Evolutionary conservation across 2,888 invertebrate species (phyloP).

Genomic region (Acanthopleura granulata): DNA sequence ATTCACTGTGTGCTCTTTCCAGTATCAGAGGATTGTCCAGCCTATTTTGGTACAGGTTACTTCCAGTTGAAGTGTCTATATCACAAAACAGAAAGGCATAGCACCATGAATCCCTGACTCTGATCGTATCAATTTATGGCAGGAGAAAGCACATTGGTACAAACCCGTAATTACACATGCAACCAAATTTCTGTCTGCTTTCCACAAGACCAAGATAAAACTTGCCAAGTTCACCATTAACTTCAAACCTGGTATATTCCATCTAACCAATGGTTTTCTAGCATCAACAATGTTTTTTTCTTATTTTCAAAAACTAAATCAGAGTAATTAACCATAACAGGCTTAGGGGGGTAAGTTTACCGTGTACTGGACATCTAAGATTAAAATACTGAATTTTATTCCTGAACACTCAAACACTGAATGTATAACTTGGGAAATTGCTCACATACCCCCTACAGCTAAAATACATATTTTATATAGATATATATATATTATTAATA

Average conservation of each 20-base stretch:
- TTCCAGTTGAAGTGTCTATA: background rate
- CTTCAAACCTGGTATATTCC: too few species aligned
- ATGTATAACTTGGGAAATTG: constrained; percentile 4
- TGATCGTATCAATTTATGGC: constrained; percentile 10
- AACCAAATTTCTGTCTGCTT: background rate
- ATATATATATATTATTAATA: constrained; percentile 10
- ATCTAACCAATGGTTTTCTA: too few species aligned
- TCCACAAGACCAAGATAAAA: too few species aligned
- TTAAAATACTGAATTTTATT: constrained; percentile 16
- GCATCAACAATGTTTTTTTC: too few species aligned
- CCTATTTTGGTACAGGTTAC: too few species aligned
- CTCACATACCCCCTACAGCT: background rate
- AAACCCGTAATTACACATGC: constrained; percentile 17
- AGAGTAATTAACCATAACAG: too few species aligned
- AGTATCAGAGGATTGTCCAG: too few species aligned
- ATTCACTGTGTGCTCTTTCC: too few species aligned
- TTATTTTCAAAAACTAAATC: too few species aligned
- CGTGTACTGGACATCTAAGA: too few species aligned
- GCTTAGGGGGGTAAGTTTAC: too few species aligned
- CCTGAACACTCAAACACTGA: background rate
- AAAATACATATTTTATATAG: background rate
- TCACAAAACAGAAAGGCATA: constrained; percentile 1
- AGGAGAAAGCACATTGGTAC: constrained; percentile 18
- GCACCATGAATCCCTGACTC: constrained; percentile 12
- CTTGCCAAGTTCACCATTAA: too few species aligned